phyloP scores from a whole-genome alignment of 1,140 invertebrate species.

The Pectinophora gossypiella region DNA sequence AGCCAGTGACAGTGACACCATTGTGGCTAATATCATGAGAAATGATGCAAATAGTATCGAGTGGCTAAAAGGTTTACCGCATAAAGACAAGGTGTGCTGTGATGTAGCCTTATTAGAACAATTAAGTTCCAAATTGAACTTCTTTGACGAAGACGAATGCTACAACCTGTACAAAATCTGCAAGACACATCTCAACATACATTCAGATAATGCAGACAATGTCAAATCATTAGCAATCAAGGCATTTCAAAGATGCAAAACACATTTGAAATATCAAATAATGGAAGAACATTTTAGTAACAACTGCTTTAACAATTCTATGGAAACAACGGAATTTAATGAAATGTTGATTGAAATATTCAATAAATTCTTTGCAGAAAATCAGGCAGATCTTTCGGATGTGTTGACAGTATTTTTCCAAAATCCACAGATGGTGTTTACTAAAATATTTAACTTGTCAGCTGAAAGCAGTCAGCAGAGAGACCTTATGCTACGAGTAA shows the following conservation, averaged over 20 bases:
- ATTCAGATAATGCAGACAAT: conserved; percentile 21
- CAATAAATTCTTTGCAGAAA: conserved; percentile 45
- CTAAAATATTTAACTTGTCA: conserved; percentile 45
- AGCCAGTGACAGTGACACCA: conserved; percentile 27
- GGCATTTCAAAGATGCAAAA: conserved; percentile 37
- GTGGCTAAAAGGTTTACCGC: conserved; percentile 48
- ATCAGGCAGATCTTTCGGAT: conserved; percentile 37
- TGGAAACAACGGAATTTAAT: conserved; percentile 34
- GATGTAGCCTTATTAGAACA: conserved; percentile 27
- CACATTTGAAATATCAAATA: conserved; percentile 32
- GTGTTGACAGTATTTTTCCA: conserved; percentile 49
- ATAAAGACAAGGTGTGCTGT: conserved; percentile 41
- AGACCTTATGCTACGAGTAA: conserved; percentile 44
- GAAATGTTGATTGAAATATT: conserved; percentile 43
- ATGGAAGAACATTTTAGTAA: conserved; percentile 37
- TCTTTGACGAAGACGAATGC: conserved; percentile 38
- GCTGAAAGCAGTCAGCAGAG: conserved; percentile 47
- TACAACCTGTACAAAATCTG: conserved; percentile 31
- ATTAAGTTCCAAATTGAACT: conserved; percentile 32
- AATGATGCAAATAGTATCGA: conserved; percentile 26
- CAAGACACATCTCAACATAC: conserved; percentile 23
- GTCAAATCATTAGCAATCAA: conserved; percentile 32
- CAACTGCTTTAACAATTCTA: conserved; percentile 14
- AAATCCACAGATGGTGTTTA: conserved; percentile 45
- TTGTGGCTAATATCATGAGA: conserved; percentile 43